Percentiles rank a stretch among this genome's conserved stretches.
phyloP scores from a whole-genome alignment of 2,888 invertebrate species.

The Lamellibrachia columna region DNA sequence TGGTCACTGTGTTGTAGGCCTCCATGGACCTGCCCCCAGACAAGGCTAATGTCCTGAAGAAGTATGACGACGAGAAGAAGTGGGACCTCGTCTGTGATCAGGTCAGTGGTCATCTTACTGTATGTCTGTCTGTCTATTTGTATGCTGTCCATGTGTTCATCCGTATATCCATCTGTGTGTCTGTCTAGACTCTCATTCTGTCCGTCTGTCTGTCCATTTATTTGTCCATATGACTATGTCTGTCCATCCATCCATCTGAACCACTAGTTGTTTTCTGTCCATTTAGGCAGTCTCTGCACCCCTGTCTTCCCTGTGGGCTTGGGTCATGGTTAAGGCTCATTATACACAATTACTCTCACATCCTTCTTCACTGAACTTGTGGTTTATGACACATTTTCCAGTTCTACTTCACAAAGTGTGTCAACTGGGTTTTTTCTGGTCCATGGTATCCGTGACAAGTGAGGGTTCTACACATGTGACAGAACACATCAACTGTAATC shows the following conservation, averaged over 20 bases:
- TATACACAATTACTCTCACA: neutral
- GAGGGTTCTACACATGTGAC: no score
- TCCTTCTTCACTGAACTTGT: neutral
- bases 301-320: neutral
- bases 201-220: neutral
- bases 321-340: no score
- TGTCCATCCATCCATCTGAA: neutral
- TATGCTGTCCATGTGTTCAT: neutral
- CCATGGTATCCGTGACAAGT: neutral
- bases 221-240: neutral
- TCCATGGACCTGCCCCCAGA: conserved; percentile 99
- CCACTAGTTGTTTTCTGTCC: neutral
- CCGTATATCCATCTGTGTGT: neutral
- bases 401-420: conserved; percentile 1
- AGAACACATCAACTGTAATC: neutral
- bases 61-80: conserved; percentile 96
- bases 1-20: conserved; percentile 74
- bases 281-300: neutral
- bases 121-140: neutral
- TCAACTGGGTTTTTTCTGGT: neutral
- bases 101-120: conserved; percentile 68
- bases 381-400: neutral
- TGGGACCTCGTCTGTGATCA: conserved; percentile 99
- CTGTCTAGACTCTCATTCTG: neutral
- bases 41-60: conserved; percentile 85